A percentile compares a stretch with the other conserved stretches of the same genome.
phyloP scores from a whole-genome alignment of 1,140 invertebrate genomes.

The Amphibalanus amphitrite region DNA sequence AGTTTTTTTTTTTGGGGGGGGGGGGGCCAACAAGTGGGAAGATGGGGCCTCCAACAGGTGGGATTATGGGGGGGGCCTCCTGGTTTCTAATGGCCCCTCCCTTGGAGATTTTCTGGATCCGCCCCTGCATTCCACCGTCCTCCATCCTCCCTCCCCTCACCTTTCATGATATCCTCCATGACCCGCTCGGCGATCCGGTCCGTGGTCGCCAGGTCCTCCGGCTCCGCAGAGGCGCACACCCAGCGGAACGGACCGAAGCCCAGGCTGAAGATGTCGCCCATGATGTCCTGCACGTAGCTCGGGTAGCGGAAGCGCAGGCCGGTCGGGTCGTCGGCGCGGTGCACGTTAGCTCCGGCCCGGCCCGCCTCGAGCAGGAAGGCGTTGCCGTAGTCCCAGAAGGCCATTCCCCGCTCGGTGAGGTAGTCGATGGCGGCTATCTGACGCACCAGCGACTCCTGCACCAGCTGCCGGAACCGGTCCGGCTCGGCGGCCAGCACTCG shows the following conservation, averaged over 20 bases:
- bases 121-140: no score
- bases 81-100: no score
- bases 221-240: slow-evolving; percentile 40
- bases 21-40: no score
- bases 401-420: slow-evolving; percentile 36
- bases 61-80: no score
- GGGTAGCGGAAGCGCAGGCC: slow-evolving; percentile 39
- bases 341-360: slow-evolving; percentile 38
- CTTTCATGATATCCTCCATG: slow-evolving; percentile 29
- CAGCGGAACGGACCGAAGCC: slow-evolving; percentile 56
- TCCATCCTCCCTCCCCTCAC: no score
- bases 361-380: slow-evolving; percentile 47
- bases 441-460: slow-evolving; percentile 40
- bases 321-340: slow-evolving; percentile 9
- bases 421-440: slow-evolving; percentile 43
- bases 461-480: slow-evolving; percentile 33
- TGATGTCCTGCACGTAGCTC: slow-evolving; percentile 51
- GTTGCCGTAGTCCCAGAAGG: slow-evolving; percentile 53
- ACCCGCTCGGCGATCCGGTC: slow-evolving; percentile 38
- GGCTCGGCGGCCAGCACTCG: slow-evolving; percentile 36
- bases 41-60: no score
- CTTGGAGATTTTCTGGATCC: no score
- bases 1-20: no score
- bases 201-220: slow-evolving; percentile 36
- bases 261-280: slow-evolving; percentile 52